phyloP scores from a whole-genome alignment of 2,888 invertebrate genomes.

The Andrena hattorfiana region DNA sequence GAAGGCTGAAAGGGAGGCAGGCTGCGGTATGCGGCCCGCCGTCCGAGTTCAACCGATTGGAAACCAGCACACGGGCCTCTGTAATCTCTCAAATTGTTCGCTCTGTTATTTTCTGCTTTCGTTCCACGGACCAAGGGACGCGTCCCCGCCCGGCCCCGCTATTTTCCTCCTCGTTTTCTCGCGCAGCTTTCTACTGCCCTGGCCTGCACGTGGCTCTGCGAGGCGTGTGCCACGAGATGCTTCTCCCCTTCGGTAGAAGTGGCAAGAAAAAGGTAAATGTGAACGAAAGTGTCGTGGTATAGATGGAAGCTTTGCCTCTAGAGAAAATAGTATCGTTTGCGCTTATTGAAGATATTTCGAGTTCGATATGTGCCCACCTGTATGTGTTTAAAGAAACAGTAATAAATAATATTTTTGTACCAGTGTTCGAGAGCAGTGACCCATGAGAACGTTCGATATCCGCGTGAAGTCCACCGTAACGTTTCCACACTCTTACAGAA shows the following conservation, averaged over 20 bases:
- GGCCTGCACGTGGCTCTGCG: conserved; percentile 21
- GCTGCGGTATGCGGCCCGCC: conserved; percentile 35
- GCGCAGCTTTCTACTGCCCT: conserved; percentile 24
- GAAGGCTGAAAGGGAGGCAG: conserved; percentile 29
- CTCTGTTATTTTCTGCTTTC: conserved; percentile 14
- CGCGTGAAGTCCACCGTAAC: conserved; percentile 9
- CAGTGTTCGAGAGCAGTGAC: background rate
- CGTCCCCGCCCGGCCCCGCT: conserved; percentile 2
- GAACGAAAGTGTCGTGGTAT: background rate
- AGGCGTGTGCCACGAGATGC: conserved; percentile 20
- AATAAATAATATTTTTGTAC: background rate
- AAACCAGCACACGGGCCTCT: conserved; percentile 63
- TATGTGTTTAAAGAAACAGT: too few relatives aligned
- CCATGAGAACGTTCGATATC: background rate
- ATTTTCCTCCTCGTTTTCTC: conserved; percentile 50
- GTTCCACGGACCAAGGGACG: conserved; percentile 34
- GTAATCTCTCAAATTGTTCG: conserved; percentile 76
- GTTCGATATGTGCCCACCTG: background rate
- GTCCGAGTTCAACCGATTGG: conserved; percentile 18
- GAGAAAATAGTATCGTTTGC: background rate
- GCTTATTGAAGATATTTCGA: background rate
- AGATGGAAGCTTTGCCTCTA: background rate
- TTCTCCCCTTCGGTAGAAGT: conserved; percentile 14
- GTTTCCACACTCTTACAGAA: conserved; percentile 30
- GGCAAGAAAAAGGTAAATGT: conserved; percentile 26